Percentiles rank a stretch among this genome's conserved stretches.
Evolutionary conservation across 2,797 vertebrate species (phyloP).

Genomic region (Allochrocebus solatus): DNA sequence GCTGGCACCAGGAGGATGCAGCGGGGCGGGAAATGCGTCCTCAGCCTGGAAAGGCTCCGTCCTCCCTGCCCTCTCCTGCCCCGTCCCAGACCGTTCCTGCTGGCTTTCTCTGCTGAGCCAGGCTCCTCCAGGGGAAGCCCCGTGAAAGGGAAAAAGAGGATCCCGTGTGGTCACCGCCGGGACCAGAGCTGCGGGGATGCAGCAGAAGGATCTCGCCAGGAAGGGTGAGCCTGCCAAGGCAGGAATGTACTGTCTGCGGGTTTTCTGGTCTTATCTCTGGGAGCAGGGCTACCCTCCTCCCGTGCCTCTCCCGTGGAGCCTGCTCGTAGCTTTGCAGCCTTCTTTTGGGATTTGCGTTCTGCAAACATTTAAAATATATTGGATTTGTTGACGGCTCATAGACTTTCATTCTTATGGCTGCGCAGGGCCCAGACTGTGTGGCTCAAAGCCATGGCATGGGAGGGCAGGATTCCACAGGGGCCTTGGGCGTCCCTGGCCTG

Average conservation of each 20-base stretch:
- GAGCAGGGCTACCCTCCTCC: constrained; percentile 79
- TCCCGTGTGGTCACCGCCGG: constrained; percentile 2
- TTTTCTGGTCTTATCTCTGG: constrained; percentile 79
- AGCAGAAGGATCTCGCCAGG: constrained; percentile 77
- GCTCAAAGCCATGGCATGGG: constrained; percentile 68
- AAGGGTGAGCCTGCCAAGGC: constrained; percentile 79
- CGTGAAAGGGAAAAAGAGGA: background rate
- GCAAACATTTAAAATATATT: constrained; percentile 78
- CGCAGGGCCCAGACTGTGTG: constrained; percentile 74
- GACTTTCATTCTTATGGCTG: constrained; percentile 77
- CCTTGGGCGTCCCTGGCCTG: background rate
- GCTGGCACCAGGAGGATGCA: too few species aligned
- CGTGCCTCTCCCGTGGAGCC: constrained; percentile 69
- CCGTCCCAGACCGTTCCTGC: fast-evolving
- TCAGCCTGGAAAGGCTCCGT: background rate
- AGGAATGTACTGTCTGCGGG: constrained; percentile 75
- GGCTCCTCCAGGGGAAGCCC: background rate
- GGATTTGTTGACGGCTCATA: constrained; percentile 74
- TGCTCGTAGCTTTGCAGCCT: constrained; percentile 80
- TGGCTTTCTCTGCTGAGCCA: background rate
- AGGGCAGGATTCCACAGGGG: constrained; percentile 48
- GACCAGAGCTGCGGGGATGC: constrained; percentile 51
- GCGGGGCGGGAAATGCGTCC: background rate
- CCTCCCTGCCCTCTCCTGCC: background rate
- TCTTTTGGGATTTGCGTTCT: constrained; percentile 77